Conservation (phyloP, 2,797 vertebrate species). For the Aselliscus stoliczkanus region DNA sequence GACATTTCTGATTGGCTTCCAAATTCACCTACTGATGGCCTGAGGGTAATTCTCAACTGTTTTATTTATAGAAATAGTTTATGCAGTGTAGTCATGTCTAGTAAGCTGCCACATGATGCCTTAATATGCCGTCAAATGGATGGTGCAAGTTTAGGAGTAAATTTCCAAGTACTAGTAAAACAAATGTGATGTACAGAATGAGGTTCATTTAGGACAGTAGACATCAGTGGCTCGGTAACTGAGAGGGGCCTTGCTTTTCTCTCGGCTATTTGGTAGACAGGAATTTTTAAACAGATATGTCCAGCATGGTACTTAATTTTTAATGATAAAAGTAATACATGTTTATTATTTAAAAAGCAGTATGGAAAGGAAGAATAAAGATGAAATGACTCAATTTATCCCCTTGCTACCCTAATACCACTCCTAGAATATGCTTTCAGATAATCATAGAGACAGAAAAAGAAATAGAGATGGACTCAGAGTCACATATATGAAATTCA, state of each 20-base stretch:
- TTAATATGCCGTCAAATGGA: slow-evolving; percentile 58
- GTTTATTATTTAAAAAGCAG: background rate
- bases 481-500: background rate
- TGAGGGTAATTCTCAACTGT: slow-evolving; percentile 25
- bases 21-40: slow-evolving; percentile 2
- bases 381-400: background rate
- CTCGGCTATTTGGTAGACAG: background rate
- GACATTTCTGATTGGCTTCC: background rate
- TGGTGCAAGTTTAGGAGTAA: slow-evolving; percentile 52
- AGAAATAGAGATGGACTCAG: background rate
- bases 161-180: slow-evolving; percentile 62
- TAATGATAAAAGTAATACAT: background rate
- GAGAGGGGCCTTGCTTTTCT: background rate
- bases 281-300: background rate
- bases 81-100: background rate
- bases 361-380: background rate
- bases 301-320: background rate
- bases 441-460: background rate
- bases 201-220: background rate
- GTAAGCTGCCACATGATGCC: slow-evolving; percentile 57
- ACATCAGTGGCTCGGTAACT: background rate
- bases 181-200: slow-evolving; percentile 12
- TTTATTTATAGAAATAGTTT: slow-evolving; percentile 58
- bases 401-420: background rate
- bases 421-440: background rate